Evolutionary conservation across 30 jellyfish, hydroid and myxozoan genomes (phyloP).

Genomic region (Aurelia sp.): DNA sequence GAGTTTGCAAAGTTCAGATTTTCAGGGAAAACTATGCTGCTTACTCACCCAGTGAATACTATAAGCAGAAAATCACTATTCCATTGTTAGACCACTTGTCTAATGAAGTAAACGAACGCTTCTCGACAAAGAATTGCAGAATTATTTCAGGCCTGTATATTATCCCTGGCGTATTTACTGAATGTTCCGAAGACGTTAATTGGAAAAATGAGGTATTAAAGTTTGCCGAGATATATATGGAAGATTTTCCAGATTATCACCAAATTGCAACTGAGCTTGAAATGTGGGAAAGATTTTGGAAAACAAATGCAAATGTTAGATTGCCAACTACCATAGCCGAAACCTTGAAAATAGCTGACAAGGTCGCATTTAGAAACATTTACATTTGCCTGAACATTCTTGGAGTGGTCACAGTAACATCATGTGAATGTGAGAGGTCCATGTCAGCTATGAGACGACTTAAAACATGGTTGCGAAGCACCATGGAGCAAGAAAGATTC

Average conservation of each 20-base stretch:
- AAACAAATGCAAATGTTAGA: background rate
- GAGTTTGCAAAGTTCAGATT: slow-evolving; percentile 12
- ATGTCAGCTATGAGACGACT: slow-evolving; percentile 54
- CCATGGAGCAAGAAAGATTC: slow-evolving; percentile 44
- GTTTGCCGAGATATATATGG: slow-evolving; percentile 5
- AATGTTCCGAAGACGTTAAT: background rate
- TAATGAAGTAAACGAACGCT: slow-evolving; percentile 38
- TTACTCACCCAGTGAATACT: slow-evolving; percentile 27
- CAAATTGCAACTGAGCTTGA: slow-evolving; percentile 26
- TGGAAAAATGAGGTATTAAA: slow-evolving; percentile 27
- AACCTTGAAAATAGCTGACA: slow-evolving; percentile 25
- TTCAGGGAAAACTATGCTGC: slow-evolving; percentile 2
- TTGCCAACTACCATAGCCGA: slow-evolving; percentile 36
- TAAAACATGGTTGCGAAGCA: slow-evolving; percentile 55
- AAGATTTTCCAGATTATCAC: slow-evolving; percentile 13
- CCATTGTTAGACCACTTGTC: slow-evolving; percentile 32
- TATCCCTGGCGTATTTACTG: slow-evolving; percentile 15
- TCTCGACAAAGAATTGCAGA: background rate
- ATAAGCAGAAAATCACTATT: slow-evolving; percentile 20
- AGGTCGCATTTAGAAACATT: slow-evolving; percentile 65
- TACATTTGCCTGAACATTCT: slow-evolving; percentile 44
- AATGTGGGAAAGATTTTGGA: slow-evolving; percentile 49
- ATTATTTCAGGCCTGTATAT: slow-evolving; percentile 27
- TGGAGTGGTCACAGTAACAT: slow-evolving; percentile 67
- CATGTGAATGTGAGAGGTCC: slow-evolving; percentile 77